phyloP scores from a whole-genome alignment of 2,797 vertebrate genomes.

The Takifugu rubripes region DNA sequence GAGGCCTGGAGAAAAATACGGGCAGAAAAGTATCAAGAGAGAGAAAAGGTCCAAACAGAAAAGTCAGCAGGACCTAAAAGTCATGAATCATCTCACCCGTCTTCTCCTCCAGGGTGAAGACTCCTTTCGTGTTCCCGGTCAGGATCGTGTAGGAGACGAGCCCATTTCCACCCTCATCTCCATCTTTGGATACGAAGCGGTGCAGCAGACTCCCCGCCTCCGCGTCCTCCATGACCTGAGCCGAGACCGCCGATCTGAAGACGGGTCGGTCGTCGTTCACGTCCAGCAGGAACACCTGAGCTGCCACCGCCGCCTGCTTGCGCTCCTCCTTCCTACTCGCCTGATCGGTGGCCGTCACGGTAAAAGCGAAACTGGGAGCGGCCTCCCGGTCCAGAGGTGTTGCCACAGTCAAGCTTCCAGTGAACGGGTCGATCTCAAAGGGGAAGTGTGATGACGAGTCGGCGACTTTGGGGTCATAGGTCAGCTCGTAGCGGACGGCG shows the following conservation, averaged over 20 bases:
- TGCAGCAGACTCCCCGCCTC: conserved; percentile 81
- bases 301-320: conserved; percentile 69
- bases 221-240: conserved; percentile 78
- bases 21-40: background rate
- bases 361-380: conserved; percentile 69
- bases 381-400: conserved; percentile 81
- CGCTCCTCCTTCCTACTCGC: conserved; percentile 71
- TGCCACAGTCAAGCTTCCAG: conserved; percentile 78
- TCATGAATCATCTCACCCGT: conserved; percentile 76
- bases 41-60: too few relatives aligned
- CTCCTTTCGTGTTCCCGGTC: conserved; percentile 76
- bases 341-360: conserved; percentile 81
- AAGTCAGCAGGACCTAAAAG: too few relatives aligned
- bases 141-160: conserved; percentile 76
- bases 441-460: conserved; percentile 47
- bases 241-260: conserved; percentile 72
- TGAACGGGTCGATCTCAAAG: conserved; percentile 81
- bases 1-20: conserved; percentile 70
- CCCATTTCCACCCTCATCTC: conserved; percentile 82
- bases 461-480: conserved; percentile 36
- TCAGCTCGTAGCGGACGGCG: conserved; percentile 80
- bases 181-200: conserved; percentile 78
- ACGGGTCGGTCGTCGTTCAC: conserved; percentile 86
- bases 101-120: conserved; percentile 80
- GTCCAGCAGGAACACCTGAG: conserved; percentile 83